phyloP scores from a whole-genome alignment of 2,888 invertebrate species.

The Priocnemis perturbator region DNA sequence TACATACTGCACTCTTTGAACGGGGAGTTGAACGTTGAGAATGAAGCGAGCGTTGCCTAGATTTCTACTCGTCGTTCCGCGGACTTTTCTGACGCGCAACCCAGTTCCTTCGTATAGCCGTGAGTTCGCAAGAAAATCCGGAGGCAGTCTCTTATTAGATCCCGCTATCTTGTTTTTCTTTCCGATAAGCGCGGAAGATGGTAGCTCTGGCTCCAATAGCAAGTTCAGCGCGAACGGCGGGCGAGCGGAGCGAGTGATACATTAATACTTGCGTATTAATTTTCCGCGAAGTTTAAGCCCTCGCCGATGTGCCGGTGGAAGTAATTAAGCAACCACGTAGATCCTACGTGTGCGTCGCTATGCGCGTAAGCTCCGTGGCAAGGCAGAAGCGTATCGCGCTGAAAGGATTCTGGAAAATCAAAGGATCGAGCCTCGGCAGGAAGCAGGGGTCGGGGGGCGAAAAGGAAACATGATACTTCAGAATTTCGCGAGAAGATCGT shows the following conservation, averaged over 20 bases:
- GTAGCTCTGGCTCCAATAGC: no score
- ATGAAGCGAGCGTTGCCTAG: no score
- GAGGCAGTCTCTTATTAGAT: slow-evolving; percentile 8
- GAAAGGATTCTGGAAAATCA: slow-evolving; percentile 54
- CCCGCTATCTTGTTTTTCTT: no score
- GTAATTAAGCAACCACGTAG: slow-evolving; percentile 2
- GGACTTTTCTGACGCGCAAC: no score
- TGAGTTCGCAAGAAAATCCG: slow-evolving; percentile 18
- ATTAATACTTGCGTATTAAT: no score
- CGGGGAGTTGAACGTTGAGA: no score
- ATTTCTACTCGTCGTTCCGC: no score
- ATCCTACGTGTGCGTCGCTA: not conserved
- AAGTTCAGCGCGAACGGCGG: no score
- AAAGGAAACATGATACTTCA: slow-evolving; percentile 60
- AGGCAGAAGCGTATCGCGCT: slow-evolving; percentile 16
- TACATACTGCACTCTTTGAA: no score
- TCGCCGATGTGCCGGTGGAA: not conserved
- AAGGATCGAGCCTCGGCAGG: slow-evolving; percentile 56
- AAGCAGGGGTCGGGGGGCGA: slow-evolving; percentile 32
- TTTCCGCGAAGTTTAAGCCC: no score
- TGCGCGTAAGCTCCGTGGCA: slow-evolving; percentile 1
- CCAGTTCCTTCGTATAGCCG: no score
- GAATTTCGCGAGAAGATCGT: slow-evolving; percentile 59
- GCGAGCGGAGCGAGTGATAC: no score
- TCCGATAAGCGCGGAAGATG: not conserved